Evolutionary conservation across 2,797 vertebrate species (phyloP), one percentile per base, ranked within the genome.

Genomic region (Buceros bicornis): DNA sequence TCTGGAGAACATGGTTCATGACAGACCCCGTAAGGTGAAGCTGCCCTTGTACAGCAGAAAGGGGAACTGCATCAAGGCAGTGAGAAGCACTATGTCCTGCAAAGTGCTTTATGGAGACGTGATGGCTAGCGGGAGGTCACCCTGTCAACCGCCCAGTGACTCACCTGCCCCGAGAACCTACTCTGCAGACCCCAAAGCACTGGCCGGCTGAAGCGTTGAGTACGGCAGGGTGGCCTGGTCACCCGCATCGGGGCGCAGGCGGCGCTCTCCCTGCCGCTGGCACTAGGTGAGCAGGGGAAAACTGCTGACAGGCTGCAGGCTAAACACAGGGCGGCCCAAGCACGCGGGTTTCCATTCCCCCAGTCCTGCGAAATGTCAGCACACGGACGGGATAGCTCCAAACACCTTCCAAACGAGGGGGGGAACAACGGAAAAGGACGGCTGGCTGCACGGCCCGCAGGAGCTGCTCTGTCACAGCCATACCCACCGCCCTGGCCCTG

Each of bases 401-500:
- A 11, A 15, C 26, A 8, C 64, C 64, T 61, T 51, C 89, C 5
- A 4, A 40, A 35, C 5, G 1, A 71, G 81, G 50, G 54, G 15
- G 51, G 51, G 40, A 54, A 16, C 51, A 29, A n/a, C 0, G 26
- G 57, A 50, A 70, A 54, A 45, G 65, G 76, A 7, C 69, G 47
- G 65, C 60, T 2, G 4, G 73, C 47, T 0, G 2, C 2, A 4
- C 65, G 31, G 74, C 54, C 45, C 19, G 1, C 37, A 4, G 56
- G 57, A 29, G 56, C 72, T 13, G 43, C 3, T 29, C 50, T 29
- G 35, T 47, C 56, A 18, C 73, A 25, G 81, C 53, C 0, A 0
- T 11, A 42, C 47, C 67, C 82, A 14, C 29, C 0, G 1, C 24
- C 58, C 53, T 0, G 1, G n/a, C 21, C 42, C 33, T 0, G 0